Base-by-base conservation (phyloP, 2,113 vertebrate genomes). In the Carassius carassius region DNA sequence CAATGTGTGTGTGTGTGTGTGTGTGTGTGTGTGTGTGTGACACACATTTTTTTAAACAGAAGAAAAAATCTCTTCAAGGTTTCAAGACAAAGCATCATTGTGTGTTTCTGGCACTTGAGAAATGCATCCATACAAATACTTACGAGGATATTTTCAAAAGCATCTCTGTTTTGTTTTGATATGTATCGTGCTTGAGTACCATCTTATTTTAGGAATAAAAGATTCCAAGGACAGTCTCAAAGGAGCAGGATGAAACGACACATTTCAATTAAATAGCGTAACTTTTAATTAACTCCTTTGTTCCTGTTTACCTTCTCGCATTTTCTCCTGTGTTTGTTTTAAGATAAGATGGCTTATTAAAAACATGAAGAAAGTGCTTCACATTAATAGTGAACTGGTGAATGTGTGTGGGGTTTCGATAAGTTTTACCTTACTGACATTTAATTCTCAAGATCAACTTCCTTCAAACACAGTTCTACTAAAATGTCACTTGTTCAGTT, bases 221-320 rank as follows among this genome's bases (percentile, higher is more conserved):
- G 78, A 85, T 69, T 84, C 67, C 87, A 88, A 88, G 87, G 81
- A 69, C 74, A 88, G 76, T 69, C 82, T 67, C 78, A 82, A 78
- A 69, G 72, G 49, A 83, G 65, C 58, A 63, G 67, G 29, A 54
- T 56, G 69, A 62, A 73, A 74, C 14, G 56, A 54, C 35, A 62
- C 17, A 60, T 80, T 85, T 73, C 58, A 35, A 74, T 85, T 49
- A 79, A 80, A 81, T 54, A 56, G 47, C 56, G 75, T 63, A 37
- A 80, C 54, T 79, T 47, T 47, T 79, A 58, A 85, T 60, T 79
- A 25, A 78, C 84, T 79, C 44, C 16, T 58, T 62, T 78, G 44
- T 84, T 51, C 56, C 19, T 37, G 16, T 79, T 81, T 60, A n/a
- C 11, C 32, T 23, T 81, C 3, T 29, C 62, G 25, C 51, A 58